A percentile compares a stretch with the other conserved stretches of the same genome.
These are phyloP conservation scores for Calliopsis andreniformis DNA, from an alignment of 1,140 invertebrate species.

Conservation along the genomic window DNA sequence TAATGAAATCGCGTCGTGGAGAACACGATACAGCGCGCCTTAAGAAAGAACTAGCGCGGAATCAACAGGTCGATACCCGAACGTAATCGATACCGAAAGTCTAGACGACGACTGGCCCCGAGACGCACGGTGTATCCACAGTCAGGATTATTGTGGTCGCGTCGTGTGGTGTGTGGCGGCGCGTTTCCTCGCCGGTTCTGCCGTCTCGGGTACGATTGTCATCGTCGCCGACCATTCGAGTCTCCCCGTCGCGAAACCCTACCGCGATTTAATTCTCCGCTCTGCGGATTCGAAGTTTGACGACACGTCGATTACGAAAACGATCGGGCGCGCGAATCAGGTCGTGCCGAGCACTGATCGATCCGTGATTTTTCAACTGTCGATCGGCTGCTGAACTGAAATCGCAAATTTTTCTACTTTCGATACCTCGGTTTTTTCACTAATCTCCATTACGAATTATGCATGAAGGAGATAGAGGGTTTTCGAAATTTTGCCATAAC, in stretches of 20 bases:
- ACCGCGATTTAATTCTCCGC: conserved; percentile 56
- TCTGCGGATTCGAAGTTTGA: conserved; percentile 49
- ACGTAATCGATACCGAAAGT: conserved; percentile 56
- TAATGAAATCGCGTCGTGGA: conserved; percentile 1
- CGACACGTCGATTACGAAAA: conserved; percentile 41
- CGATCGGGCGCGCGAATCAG: conserved; percentile 22
- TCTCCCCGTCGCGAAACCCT: conserved; percentile 57
- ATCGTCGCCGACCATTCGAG: conserved; percentile 22
- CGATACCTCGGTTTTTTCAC: neutral
- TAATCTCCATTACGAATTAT: too few relatives aligned
- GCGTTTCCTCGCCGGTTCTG: conserved; percentile 35
- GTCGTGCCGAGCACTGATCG: conserved; percentile 12
- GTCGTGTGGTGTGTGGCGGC: conserved; percentile 1
- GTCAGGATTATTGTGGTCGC: conserved; percentile 41
- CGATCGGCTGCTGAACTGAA: neutral
- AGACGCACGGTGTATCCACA: conserved; percentile 5
- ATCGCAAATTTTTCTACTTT: too few relatives aligned
- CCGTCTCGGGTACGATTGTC: conserved; percentile 25
- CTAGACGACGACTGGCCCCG: conserved; percentile 31
- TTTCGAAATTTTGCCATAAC: too few relatives aligned
- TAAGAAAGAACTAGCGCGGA: conserved; percentile 28
- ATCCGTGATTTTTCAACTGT: conserved; percentile 5
- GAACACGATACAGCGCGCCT: conserved; percentile 34
- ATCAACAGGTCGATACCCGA: conserved; percentile 68
- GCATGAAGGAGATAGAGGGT: too few relatives aligned